These are phyloP conservation scores for Epistrophe grossulariae DNA, from an alignment of 2,888 invertebrate genomes.

Conservation along the genomic window DNA sequence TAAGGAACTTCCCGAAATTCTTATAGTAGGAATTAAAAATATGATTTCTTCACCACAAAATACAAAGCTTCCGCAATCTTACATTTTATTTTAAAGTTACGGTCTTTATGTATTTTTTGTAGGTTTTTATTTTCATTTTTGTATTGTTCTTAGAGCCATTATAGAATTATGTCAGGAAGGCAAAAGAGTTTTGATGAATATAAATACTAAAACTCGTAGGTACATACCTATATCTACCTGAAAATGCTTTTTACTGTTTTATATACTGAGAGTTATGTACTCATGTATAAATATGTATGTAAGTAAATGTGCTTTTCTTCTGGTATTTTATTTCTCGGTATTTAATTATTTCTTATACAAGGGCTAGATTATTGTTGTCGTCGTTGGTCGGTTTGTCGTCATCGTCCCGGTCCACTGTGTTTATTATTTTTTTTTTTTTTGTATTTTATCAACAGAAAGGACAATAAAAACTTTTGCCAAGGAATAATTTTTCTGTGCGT, in stretches of 20 bases:
- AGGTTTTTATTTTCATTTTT: neutral
- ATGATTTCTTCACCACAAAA: neutral
- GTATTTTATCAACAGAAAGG: constrained; percentile 22
- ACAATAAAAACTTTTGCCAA: constrained; percentile 59
- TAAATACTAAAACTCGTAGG: neutral
- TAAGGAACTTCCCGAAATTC: neutral
- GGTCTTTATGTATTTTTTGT: neutral
- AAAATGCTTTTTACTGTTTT: neutral
- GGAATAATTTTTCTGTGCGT: constrained; percentile 58
- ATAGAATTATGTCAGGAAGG: constrained; percentile 40
- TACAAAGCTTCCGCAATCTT: neutral
- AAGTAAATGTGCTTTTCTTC: constrained; percentile 46
- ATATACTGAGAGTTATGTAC: neutral
- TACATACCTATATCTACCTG: neutral
- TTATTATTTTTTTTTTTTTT: neutral
- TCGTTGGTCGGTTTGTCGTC: neutral
- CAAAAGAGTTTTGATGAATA: constrained; percentile 39
- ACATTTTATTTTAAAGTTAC: neutral
- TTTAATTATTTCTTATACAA: constrained; percentile 42
- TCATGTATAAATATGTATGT: neutral
- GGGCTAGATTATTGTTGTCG: neutral
- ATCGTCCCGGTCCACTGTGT: neutral
- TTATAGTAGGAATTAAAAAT: neutral
- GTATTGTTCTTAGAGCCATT: constrained; percentile 39
- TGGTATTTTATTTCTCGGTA: constrained; percentile 9